Evolutionary conservation across 2,113 vertebrate genomes (phyloP).

Genomic region (Onychostoma macrolepis): DNA sequence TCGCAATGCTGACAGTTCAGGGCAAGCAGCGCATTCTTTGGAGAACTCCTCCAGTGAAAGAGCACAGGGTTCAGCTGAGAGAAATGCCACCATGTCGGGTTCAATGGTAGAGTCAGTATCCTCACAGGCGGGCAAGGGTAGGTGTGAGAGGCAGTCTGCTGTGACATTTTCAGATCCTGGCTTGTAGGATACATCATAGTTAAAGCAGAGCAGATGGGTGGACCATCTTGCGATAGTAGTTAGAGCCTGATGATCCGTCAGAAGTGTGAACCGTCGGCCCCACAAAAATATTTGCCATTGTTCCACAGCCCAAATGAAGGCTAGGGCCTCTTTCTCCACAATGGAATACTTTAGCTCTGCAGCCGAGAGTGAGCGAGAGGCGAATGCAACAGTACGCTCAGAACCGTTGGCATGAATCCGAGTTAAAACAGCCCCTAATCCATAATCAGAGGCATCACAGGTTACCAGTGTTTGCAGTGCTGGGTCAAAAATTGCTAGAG

Average conservation of each 20-base stretch:
- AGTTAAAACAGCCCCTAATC: slow-evolving; percentile 37
- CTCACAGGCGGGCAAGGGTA: neutral
- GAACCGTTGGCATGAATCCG: slow-evolving; percentile 4
- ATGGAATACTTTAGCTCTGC: slow-evolving; percentile 47
- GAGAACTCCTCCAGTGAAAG: neutral
- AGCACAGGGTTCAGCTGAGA: neutral
- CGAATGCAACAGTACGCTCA: slow-evolving; percentile 49
- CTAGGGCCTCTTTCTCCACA: slow-evolving; percentile 50
- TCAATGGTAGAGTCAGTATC: neutral
- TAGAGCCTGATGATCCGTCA: slow-evolving; percentile 20
- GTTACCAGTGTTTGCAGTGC: slow-evolving; percentile 8
- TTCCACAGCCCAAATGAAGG: slow-evolving; percentile 45
- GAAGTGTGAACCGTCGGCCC: neutral
- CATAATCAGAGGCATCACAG: slow-evolving; percentile 46
- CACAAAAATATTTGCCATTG: slow-evolving; percentile 25
- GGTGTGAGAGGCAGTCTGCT: slow-evolving; percentile 16
- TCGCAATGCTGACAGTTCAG: neutral
- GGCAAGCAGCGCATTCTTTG: neutral
- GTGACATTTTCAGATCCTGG: slow-evolving; percentile 22
- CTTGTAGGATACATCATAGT: neutral
- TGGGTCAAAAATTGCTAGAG: slow-evolving; percentile 28
- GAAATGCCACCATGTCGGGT: neutral
- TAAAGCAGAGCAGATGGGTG: slow-evolving; percentile 31
- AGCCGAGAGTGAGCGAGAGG: slow-evolving; percentile 32
- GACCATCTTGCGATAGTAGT: slow-evolving; percentile 40